A percentile compares a stretch with the other conserved stretches of the same genome.
Conservation (phyloP, 2,113 vertebrate species). For the Phaethornis superciliosus region DNA sequence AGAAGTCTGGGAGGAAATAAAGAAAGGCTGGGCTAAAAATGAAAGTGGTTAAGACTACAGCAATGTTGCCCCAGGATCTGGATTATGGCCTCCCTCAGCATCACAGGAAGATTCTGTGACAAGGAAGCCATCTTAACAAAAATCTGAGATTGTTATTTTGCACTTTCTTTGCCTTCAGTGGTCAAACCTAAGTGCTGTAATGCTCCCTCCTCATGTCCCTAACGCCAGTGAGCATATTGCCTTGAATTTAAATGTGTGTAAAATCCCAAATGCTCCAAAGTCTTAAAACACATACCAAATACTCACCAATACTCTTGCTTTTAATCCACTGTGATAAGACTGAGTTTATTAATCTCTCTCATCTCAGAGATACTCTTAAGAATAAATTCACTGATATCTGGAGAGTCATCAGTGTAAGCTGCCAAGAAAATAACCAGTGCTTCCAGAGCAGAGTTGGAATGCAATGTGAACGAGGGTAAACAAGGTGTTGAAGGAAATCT, state of each 20-base stretch:
- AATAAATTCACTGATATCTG: neutral
- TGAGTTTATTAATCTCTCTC: neutral
- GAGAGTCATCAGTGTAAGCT: neutral
- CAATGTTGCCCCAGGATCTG: neutral
- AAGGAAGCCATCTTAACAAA: neutral
- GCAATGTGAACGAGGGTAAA: neutral
- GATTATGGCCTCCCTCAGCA: neutral
- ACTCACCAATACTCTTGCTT: neutral
- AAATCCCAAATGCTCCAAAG: neutral
- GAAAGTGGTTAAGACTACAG: neutral
- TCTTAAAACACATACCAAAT: neutral
- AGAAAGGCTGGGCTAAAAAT: neutral
- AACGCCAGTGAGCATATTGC: neutral
- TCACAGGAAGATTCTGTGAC: neutral
- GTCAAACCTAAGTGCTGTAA: neutral
- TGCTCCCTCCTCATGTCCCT: neutral
- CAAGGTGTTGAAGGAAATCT: neutral
- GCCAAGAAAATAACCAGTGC: neutral
- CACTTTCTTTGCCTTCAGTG: neutral
- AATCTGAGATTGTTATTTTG: neutral
- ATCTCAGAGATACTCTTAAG: neutral
- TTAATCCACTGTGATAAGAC: neutral
- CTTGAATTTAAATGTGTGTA: neutral
- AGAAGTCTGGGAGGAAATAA: neutral
- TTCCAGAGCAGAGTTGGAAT: neutral